phyloP scores from a whole-genome alignment of 1,140 invertebrate species.

The Planococcus citri region DNA sequence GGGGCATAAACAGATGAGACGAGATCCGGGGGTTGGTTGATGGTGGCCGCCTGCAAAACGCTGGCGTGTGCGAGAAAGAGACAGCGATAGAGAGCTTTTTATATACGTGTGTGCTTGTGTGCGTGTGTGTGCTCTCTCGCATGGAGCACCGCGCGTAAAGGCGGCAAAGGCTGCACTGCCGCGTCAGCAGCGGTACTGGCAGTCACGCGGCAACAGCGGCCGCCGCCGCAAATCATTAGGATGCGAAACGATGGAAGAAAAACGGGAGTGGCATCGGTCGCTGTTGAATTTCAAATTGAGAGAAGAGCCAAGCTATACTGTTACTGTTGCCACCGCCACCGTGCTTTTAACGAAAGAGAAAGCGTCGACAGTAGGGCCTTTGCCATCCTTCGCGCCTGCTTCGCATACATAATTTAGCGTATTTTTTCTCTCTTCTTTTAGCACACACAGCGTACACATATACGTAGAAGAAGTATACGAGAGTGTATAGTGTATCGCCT shows the following conservation, averaged over 20 bases:
- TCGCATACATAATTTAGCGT: slow-evolving; percentile 18
- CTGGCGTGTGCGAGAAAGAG: no score
- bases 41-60: no score
- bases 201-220: no score
- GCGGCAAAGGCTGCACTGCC: background rate
- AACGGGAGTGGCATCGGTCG: slow-evolving; percentile 17
- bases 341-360: slow-evolving; percentile 14
- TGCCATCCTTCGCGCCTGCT: slow-evolving; percentile 18
- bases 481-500: no score
- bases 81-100: no score
- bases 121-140: no score
- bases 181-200: no score
- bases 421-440: slow-evolving; percentile 1
- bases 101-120: no score
- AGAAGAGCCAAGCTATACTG: background rate
- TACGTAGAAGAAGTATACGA: no score
- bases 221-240: slow-evolving; percentile 4
- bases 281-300: slow-evolving; percentile 20
- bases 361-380: slow-evolving; percentile 18
- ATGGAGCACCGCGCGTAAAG: background rate
- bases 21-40: background rate
- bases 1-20: background rate
- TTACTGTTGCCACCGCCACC: background rate
- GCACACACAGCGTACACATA: no score
- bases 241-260: slow-evolving; percentile 19